Evolutionary conservation across 2,797 vertebrate species (phyloP).

Genomic region (Sebastes minor): DNA sequence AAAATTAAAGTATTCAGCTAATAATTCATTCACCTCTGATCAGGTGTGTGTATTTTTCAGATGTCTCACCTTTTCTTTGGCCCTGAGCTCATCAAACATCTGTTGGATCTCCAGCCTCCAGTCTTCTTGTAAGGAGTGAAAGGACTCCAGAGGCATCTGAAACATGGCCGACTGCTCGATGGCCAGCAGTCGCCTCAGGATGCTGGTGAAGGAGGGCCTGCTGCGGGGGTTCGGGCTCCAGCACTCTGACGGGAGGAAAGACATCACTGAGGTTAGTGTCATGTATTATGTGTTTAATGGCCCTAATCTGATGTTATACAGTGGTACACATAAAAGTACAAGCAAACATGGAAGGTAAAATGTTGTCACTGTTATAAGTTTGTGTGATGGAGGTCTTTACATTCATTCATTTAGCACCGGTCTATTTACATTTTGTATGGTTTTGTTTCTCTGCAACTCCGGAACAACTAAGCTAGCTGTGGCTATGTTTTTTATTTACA

Average conservation of each 20-base stretch:
- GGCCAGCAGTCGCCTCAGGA: conserved; percentile 84
- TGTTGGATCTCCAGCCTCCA: conserved; percentile 93
- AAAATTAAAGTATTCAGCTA: background rate
- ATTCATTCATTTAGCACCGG: no score
- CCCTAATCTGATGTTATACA: background rate
- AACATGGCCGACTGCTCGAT: conserved; percentile 93
- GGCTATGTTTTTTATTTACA: background rate
- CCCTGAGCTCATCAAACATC: conserved; percentile 92
- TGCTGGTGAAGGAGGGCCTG: conserved; percentile 86
- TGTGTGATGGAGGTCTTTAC: background rate
- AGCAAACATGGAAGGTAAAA: no score
- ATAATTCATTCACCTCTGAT: background rate
- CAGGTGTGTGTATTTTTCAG: background rate
- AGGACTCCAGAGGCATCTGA: conserved; percentile 93
- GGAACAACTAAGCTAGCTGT: background rate
- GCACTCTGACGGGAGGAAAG: conserved; percentile 80
- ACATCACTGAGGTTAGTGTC: background rate
- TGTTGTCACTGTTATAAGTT: no score
- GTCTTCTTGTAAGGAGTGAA: conserved; percentile 93
- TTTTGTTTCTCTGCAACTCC: background rate
- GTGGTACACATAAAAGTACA: background rate
- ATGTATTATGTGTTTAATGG: background rate
- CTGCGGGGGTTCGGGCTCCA: conserved; percentile 90
- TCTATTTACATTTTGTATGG: background rate
- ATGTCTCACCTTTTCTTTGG: conserved; percentile 90